Evolutionary conservation across 2,888 invertebrate species (phyloP).

Genomic region (Limnephilus auricula): DNA sequence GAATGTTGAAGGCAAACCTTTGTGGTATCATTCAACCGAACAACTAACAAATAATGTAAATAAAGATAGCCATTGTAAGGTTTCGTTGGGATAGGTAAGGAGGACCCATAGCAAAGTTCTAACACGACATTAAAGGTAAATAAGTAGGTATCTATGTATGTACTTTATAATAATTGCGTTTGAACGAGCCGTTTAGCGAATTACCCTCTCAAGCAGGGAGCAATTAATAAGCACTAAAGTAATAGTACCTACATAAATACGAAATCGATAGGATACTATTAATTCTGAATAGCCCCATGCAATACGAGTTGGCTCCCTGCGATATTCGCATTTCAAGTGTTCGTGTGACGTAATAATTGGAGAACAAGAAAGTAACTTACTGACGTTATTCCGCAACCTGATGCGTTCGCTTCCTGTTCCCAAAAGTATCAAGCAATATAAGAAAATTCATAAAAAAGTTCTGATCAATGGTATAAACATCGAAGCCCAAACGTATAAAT

Average conservation of each 20-base stretch:
- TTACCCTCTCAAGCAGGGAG: slow-evolving; percentile 10
- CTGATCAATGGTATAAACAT: not conserved
- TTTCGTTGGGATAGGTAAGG: not conserved
- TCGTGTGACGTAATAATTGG: slow-evolving; percentile 60
- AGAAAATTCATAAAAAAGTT: not conserved
- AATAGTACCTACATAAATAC: slow-evolving; percentile 9
- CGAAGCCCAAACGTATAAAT: not conserved
- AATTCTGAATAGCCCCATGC: slow-evolving; percentile 41
- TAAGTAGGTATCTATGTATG: not conserved
- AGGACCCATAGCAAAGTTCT: not conserved
- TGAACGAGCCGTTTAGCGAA: slow-evolving; percentile 10
- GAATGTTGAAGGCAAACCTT: not conserved
- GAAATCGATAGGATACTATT: slow-evolving; percentile 48
- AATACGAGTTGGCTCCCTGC: slow-evolving; percentile 26
- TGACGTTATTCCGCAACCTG: slow-evolving; percentile 37
- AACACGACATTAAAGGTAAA: not conserved
- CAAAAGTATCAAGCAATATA: not conserved
- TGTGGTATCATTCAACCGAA: not conserved
- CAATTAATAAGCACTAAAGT: slow-evolving; percentile 20
- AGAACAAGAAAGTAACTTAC: slow-evolving; percentile 37
- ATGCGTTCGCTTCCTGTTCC: slow-evolving; percentile 45
- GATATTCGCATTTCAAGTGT: slow-evolving; percentile 49
- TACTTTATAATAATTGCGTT: slow-evolving; percentile 11
- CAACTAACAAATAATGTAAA: not conserved
- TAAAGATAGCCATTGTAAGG: not conserved